phyloP scores from a whole-genome alignment of 2,113 vertebrate genomes.

The Pseudopipra pipra region DNA sequence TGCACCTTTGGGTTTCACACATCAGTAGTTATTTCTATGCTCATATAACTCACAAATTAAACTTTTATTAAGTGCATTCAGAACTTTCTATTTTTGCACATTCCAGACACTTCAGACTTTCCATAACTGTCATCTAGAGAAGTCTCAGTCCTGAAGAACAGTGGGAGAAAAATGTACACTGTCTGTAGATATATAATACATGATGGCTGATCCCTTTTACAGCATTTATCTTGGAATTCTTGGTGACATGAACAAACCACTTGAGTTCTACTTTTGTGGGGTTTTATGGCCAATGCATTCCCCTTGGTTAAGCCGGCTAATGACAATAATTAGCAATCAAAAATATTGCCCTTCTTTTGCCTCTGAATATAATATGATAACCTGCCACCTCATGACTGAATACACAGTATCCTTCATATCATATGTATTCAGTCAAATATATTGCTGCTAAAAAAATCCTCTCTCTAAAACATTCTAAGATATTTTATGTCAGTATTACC shows the following conservation, averaged over 20 bases:
- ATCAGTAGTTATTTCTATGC: constrained; percentile 32
- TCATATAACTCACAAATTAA: constrained; percentile 58
- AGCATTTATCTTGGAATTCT: neutral
- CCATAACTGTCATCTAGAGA: constrained; percentile 46
- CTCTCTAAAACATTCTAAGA: neutral
- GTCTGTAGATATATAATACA: constrained; percentile 21
- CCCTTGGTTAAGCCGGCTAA: neutral
- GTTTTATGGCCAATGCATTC: neutral
- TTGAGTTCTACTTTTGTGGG: neutral
- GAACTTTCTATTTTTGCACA: constrained; percentile 60
- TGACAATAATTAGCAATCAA: neutral
- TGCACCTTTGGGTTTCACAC: constrained; percentile 25
- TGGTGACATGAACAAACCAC: neutral
- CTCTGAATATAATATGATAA: neutral
- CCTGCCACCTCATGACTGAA: neutral
- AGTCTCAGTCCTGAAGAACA: constrained; percentile 8
- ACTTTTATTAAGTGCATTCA: constrained; percentile 44
- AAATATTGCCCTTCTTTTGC: neutral
- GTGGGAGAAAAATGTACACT: constrained; percentile 13
- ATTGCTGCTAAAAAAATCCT: neutral
- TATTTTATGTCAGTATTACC: neutral
- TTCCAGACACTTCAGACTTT: constrained; percentile 48
- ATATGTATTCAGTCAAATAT: neutral
- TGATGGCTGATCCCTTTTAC: neutral
- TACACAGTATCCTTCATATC: neutral